Conservation (phyloP, 2,113 vertebrate genomes). For the Rhinopomastus cyanomelas region DNA sequence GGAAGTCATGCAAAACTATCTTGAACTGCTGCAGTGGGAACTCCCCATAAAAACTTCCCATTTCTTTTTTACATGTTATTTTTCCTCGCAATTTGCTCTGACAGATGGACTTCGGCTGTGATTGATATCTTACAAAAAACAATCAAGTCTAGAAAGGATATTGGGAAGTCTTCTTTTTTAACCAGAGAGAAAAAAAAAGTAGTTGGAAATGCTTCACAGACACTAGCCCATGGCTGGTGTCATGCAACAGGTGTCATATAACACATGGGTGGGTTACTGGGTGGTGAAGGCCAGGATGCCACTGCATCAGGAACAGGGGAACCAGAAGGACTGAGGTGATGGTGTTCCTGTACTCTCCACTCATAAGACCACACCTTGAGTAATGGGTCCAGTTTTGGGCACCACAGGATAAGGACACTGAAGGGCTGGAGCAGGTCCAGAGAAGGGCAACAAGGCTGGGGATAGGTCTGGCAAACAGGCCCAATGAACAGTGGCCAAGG, state of each 20-base stretch:
- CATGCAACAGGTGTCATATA: background rate
- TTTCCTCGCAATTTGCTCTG: constrained; percentile 43
- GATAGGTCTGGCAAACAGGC: no score
- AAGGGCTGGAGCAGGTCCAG: no score
- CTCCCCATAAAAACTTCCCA: constrained; percentile 20
- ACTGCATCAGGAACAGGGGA: no score
- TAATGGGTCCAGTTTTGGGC: no score
- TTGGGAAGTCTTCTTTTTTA: background rate
- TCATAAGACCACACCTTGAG: no score
- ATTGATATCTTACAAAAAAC: background rate
- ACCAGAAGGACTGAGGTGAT: no score
- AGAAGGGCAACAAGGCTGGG: no score
- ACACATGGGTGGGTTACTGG: background rate
- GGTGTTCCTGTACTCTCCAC: no score
- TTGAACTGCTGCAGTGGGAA: constrained; percentile 12
- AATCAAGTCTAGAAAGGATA: background rate
- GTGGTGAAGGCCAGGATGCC: no score
- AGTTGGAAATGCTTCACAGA: background rate
- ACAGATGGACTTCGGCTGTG: background rate
- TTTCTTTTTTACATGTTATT: background rate
- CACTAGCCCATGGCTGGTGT: background rate
- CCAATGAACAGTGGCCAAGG: no score
- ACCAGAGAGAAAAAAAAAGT: background rate
- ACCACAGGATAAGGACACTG: no score
- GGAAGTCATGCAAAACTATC: constrained; percentile 51